These are phyloP conservation scores for Lasioglossum lativentre DNA, from an alignment of 2,888 invertebrate genomes.

Conservation along the genomic window DNA sequence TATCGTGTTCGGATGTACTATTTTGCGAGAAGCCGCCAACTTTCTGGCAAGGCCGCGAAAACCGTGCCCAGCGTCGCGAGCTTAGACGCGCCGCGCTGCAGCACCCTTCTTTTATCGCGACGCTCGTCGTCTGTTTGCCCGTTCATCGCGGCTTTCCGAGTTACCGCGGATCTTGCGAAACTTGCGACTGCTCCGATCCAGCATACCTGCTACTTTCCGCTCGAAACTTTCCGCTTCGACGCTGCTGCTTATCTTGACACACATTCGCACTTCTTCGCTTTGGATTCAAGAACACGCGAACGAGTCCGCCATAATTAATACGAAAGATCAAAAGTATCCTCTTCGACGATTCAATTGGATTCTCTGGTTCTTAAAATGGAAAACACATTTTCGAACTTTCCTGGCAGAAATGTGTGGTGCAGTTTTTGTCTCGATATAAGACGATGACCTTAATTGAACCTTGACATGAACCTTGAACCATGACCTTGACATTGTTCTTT, in stretches of 20 bases:
- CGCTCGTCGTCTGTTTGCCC: not conserved
- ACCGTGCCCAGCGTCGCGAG: not conserved
- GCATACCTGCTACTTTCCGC: not conserved
- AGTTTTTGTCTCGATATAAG: too few species aligned
- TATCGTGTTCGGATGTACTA: conserved; percentile 77
- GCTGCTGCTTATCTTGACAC: not conserved
- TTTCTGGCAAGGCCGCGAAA: conserved; percentile 29
- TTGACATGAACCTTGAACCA: too few species aligned
- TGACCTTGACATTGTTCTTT: too few species aligned
- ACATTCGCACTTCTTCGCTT: not conserved
- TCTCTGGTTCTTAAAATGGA: too few species aligned
- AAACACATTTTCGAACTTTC: too few species aligned
- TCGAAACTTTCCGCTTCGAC: conserved; percentile 3
- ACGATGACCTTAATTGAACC: too few species aligned
- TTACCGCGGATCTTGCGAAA: not conserved
- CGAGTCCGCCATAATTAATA: not conserved
- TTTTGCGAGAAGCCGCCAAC: conserved; percentile 52
- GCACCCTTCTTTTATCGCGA: not conserved
- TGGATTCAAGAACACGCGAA: not conserved
- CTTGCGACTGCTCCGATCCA: conserved; percentile 13
- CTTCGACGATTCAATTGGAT: not conserved
- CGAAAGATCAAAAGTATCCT: too few species aligned
- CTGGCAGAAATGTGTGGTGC: too few species aligned
- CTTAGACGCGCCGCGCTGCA: not conserved
- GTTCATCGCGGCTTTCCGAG: not conserved